Base-by-base conservation (phyloP, 2,797 vertebrate species). In the Toxotes lorentzi region DNA sequence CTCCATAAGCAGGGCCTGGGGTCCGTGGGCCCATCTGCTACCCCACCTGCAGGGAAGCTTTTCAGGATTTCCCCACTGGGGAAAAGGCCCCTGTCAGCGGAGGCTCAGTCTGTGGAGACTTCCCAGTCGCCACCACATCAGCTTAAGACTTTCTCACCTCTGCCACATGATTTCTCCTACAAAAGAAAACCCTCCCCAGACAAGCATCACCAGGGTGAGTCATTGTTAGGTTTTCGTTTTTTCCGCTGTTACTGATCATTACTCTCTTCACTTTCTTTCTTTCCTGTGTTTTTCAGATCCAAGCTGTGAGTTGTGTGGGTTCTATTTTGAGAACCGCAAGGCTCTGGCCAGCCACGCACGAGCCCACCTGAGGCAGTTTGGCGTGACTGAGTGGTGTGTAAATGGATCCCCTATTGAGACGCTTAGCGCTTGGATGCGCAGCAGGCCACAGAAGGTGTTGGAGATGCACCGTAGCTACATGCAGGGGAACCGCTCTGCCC, bases 321-420 rank as follows among this genome's bases (percentile, higher is more conserved):
- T 98, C 81, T 98, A 96, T 95, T 99, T 98, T 51, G 98, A 99
- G 92, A 99, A 99, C 94, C 96, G 97, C 6, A 99, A 99, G 87
- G 98, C 97, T 0, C 86, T 99, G 92, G 98, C 98, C 41, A 99
- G 98, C 93, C 98, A 98, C 1, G 97, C 98, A 0, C 96, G 97
- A 12, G 97, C 98, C 0, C 98, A 99, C 86, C 96, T 99, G 68
- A 92, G 98, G 48, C 98, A 99, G 86, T 99, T 99, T 2, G 98
- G 98, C 0, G 97, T 99, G 92, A 99, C 98, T 0, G 97, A 99
- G 79, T 99, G 97, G 98, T 98, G 97, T 7, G 98, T 99, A 8
- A 99, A 99, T 6, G 98, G 97, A 16, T 98, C 97, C 0, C 98
- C 98, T 23, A 99, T 99, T 2, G 97, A 99, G 95, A 99, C 98